These are phyloP conservation scores for Philaethria dido DNA, from an alignment of 2,888 invertebrate species.

Conservation along the genomic window DNA sequence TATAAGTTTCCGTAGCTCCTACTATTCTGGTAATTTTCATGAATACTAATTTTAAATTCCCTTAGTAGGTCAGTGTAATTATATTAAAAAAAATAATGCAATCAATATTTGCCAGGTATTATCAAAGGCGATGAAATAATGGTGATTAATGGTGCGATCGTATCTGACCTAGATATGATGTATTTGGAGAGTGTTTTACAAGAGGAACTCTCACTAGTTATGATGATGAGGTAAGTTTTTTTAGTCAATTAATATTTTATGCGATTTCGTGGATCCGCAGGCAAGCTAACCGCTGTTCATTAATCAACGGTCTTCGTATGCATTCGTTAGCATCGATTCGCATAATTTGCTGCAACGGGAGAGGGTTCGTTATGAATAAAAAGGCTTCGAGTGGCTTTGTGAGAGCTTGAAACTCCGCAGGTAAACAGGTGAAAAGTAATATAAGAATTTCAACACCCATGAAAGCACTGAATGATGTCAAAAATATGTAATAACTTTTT, in stretches of 20 bases:
- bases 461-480: slow-evolving; percentile 1
- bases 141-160: slow-evolving; percentile 99
- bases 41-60: slow-evolving; percentile 21
- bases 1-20: too few relatives aligned
- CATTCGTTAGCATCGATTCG: slow-evolving; percentile 65
- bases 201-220: slow-evolving; percentile 96
- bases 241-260: slow-evolving; percentile 52
- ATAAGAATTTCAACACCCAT: background rate
- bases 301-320: slow-evolving; percentile 59
- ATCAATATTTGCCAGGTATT: slow-evolving; percentile 87
- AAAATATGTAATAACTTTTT: background rate
- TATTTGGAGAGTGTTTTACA: slow-evolving; percentile 98
- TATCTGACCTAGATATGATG: slow-evolving; percentile 99
- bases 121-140: slow-evolving; percentile 99
- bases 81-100: slow-evolving; percentile 40
- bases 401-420: slow-evolving; percentile 17
- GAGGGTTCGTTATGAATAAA: slow-evolving; percentile 45
- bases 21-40: too few relatives aligned
- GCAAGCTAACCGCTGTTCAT: slow-evolving; percentile 58
- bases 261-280: slow-evolving; percentile 54
- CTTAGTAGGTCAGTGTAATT: slow-evolving; percentile 30
- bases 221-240: slow-evolving; percentile 93
- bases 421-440: slow-evolving; percentile 21
- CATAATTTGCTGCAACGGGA: slow-evolving; percentile 58
- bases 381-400: slow-evolving; percentile 34